Evolutionary conservation across 2,888 invertebrate genomes (phyloP), one percentile per base, ranked within the genome.

Genomic region (Polymixis flavicincta): DNA sequence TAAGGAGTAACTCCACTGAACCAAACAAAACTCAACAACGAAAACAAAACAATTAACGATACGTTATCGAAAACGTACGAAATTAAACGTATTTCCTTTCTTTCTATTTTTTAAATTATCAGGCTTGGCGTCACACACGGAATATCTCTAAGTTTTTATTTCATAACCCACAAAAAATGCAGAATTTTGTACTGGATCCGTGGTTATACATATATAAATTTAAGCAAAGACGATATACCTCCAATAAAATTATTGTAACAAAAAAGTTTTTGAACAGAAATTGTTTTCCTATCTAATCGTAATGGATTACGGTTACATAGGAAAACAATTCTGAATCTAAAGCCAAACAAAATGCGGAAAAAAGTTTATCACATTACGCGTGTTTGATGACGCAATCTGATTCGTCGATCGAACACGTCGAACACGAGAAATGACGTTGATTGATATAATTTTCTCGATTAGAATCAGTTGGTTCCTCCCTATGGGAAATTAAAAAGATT

Each of bases 381-480:
- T 75, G 50, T 37, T 52, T 19, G 37, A 45, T 66, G 61, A 81
- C 66, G 66, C 55, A 61, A 63, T 52, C 55, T 61, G 19, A n/a
- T 57, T 57, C 45, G 13, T 81, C 32, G 50, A 61, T 50, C 32
- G n/a, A 17, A 22, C 11, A 78, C 28, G 25, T 55, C 22, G 19
- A 81, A 67, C 59, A 68, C 4, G 6, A 59, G 48, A 76, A 59
- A 76, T 79, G 14, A 68, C 48, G 37, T 45, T 68, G 64, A 76
- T 68, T 69, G 77, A 76, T 76, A 68, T 69, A 64, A 76, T 68
- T 79, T 65, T 59, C 54, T 50, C 42, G 78, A 79, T 82, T 68
- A 68, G 48, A 76, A 68, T 82, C 64, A 14, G 14, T 70, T 60
- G 42, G 32, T 14, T 28, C 22, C 32, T 63, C 59, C 64, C 42